Percentiles rank a stretch among this genome's conserved stretches.
Evolutionary conservation across 2,888 invertebrate genomes (phyloP).

Genomic region (Aspidapion aeneum): DNA sequence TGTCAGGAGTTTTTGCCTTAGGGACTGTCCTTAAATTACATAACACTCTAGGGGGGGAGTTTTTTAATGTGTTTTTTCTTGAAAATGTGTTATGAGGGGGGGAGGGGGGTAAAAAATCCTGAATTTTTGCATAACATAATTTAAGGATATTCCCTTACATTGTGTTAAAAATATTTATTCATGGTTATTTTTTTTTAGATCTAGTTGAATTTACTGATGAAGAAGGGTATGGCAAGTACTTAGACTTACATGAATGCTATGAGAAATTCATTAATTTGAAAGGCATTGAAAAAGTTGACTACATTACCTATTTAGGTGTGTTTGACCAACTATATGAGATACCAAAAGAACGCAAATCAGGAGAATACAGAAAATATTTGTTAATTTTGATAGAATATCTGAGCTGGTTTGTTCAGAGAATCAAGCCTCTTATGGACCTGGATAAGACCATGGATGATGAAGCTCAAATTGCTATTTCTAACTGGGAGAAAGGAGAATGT

Average conservation of each 20-base stretch:
- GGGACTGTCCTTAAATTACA: no score
- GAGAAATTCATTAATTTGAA: conserved; percentile 95
- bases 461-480: conserved; percentile 74
- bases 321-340: conserved; percentile 97
- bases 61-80: no score
- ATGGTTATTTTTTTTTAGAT: conserved; percentile 51
- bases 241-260: conserved; percentile 96
- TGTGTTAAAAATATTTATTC: no score
- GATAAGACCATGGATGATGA: conserved; percentile 75
- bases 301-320: conserved; percentile 88
- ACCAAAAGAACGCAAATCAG: conserved; percentile 85
- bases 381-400: conserved; percentile 81
- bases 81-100: no score
- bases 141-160: no score
- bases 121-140: no score
- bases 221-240: conserved; percentile 97
- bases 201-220: conserved; percentile 98
- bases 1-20: no score
- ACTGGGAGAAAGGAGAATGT: conserved; percentile 87
- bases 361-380: conserved; percentile 83
- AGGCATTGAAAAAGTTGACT: conserved; percentile 93
- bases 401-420: conserved; percentile 74
- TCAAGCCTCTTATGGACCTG: conserved; percentile 83
- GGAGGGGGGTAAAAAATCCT: no score
- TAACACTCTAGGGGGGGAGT: no score